Evolutionary conservation across 2,888 invertebrate genomes (phyloP).

Genomic region (Tenthredo distinguenda): DNA sequence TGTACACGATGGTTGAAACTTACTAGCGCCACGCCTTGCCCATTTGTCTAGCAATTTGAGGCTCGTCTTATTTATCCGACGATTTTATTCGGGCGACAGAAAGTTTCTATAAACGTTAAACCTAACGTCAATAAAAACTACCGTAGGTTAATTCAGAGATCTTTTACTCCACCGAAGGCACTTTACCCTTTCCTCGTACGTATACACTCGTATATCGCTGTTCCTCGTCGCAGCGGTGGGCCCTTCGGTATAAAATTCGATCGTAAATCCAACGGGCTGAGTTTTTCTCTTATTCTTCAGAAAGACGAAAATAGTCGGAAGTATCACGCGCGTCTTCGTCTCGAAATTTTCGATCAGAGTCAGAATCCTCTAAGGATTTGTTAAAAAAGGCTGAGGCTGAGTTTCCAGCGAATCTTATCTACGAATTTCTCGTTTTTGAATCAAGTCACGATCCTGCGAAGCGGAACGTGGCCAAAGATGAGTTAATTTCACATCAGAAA

Average conservation of each 20-base stretch:
- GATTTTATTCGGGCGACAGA: slow-evolving; percentile 48
- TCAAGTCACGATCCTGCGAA: neutral
- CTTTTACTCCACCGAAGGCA: neutral
- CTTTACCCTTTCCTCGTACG: neutral
- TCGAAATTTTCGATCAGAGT: neutral
- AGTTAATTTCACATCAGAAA: neutral
- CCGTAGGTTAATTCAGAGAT: slow-evolving; percentile 46
- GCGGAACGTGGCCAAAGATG: neutral
- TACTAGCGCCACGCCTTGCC: slow-evolving; percentile 30
- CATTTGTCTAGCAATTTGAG: slow-evolving; percentile 33
- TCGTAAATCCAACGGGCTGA: slow-evolving; percentile 32
- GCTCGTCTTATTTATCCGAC: slow-evolving; percentile 41
- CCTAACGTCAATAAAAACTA: slow-evolving; percentile 45
- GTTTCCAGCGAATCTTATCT: neutral
- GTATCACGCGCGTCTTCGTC: neutral
- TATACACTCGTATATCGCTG: neutral
- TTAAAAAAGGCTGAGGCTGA: neutral
- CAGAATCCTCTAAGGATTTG: neutral
- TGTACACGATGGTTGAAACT: neutral
- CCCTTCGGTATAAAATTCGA: slow-evolving; percentile 53
- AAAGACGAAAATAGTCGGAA: neutral
- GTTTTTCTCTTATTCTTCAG: neutral
- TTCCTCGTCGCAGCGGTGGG: slow-evolving; percentile 34
- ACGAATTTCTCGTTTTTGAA: neutral
- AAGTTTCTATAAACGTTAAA: slow-evolving; percentile 46